Percentiles rank a stretch among this genome's conserved stretches.
Conservation (phyloP, 2,888 invertebrate genomes). For the Glaucopsyche alexis region DNA sequence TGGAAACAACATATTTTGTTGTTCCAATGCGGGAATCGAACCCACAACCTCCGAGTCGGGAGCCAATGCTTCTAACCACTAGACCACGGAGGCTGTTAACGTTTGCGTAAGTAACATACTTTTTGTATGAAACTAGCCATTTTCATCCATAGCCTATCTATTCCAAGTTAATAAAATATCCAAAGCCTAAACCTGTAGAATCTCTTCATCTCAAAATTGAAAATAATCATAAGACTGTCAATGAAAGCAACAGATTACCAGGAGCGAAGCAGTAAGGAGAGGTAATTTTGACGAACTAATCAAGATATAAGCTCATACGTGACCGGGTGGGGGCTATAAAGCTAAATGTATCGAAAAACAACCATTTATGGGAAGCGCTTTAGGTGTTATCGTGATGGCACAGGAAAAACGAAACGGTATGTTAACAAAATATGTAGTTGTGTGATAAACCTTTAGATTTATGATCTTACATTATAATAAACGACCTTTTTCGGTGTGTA, state of each 20-base stretch:
- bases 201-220: not conserved
- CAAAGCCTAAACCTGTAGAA: no score
- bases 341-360: constrained; percentile 38
- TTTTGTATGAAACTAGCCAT: no score
- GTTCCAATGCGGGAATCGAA: no score
- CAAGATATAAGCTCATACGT: constrained; percentile 34
- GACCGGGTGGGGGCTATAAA: constrained; percentile 33
- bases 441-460: not conserved
- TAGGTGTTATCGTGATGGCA: constrained; percentile 33
- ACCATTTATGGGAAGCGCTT: constrained; percentile 36
- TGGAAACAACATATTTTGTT: no score
- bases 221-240: not conserved
- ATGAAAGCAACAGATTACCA: constrained; percentile 6
- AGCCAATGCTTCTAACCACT: no score
- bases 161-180: no score
- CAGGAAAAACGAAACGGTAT: constrained; percentile 31
- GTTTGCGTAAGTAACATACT: no score
- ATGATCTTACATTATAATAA: no score
- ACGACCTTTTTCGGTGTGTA: no score
- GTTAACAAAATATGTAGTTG: not conserved
- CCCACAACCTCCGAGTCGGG: no score
- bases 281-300: constrained; percentile 29
- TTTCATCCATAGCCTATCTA: no score
- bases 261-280: constrained; percentile 25
- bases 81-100: no score